Evolutionary conservation across 2,888 invertebrate genomes (phyloP).

Genomic region (Amiota communis): DNA sequence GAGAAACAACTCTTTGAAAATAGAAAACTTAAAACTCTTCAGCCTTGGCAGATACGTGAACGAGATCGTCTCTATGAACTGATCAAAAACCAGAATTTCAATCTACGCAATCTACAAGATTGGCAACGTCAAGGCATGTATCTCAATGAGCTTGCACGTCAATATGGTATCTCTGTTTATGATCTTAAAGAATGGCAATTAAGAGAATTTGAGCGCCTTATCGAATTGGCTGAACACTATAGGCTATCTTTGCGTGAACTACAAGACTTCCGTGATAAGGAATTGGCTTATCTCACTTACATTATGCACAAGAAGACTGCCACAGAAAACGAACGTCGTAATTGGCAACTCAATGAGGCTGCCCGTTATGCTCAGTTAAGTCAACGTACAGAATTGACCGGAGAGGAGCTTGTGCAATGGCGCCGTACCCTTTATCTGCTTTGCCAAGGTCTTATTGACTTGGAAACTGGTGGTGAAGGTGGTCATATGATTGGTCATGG

Average conservation of each 20-base stretch:
- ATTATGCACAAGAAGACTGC: conserved; percentile 63
- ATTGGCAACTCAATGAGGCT: conserved; percentile 57
- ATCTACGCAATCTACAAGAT: conserved; percentile 53
- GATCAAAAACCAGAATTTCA: conserved; percentile 66
- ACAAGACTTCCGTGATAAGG: conserved; percentile 68
- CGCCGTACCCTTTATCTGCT: conserved; percentile 65
- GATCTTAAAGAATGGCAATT: conserved; percentile 66
- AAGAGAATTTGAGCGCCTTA: conserved; percentile 63
- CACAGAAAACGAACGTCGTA: conserved; percentile 49
- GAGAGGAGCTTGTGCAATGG: conserved; percentile 61
- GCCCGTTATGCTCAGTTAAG: conserved; percentile 52
- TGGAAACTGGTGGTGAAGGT: conserved; percentile 53
- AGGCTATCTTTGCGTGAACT: conserved; percentile 60
- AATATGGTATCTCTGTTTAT: conserved; percentile 56
- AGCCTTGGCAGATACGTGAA: conserved; percentile 65
- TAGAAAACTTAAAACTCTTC: conserved; percentile 54
- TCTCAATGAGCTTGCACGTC: conserved; percentile 53
- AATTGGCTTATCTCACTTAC: conserved; percentile 57
- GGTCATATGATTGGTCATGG: conserved; percentile 57
- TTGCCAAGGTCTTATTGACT: conserved; percentile 63
- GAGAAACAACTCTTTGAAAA: conserved; percentile 61
- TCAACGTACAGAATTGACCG: conserved; percentile 52
- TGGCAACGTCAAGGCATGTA: conserved; percentile 65
- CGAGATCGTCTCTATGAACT: conserved; percentile 69
- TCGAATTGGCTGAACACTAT: conserved; percentile 61